These are phyloP conservation scores for Digitonthophagus gazella DNA, from an alignment of 2,888 invertebrate genomes.

Conservation along the genomic window DNA sequence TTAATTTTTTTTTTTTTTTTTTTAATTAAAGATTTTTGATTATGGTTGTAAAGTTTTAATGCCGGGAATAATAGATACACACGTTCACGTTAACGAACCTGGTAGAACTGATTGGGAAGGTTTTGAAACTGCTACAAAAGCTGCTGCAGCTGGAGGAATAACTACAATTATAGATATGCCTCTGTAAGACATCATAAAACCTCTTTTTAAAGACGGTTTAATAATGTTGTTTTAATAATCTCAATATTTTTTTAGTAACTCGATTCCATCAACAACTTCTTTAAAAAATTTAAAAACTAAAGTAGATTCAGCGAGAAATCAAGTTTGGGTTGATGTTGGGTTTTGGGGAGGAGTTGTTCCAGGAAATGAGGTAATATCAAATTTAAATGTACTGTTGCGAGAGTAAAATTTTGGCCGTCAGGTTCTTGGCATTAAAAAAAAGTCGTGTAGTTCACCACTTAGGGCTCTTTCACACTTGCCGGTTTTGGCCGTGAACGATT, in stretches of 20 bases:
- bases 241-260: conserved; percentile 55
- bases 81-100: conserved; percentile 73
- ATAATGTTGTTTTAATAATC: not conserved
- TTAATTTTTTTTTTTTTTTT: too few species aligned
- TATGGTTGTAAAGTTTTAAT: conserved; percentile 58
- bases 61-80: conserved; percentile 70
- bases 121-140: conserved; percentile 66
- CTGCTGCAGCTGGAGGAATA: conserved; percentile 71
- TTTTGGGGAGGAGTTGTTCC: conserved; percentile 80
- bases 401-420: too few species aligned
- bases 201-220: conserved; percentile 1
- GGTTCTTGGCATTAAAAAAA: too few species aligned
- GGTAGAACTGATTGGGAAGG: conserved; percentile 72
- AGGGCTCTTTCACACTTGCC: too few species aligned
- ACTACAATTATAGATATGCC: conserved; percentile 74
- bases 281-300: conserved; percentile 62
- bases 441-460: too few species aligned
- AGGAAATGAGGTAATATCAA: conserved; percentile 60
- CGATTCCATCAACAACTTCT: conserved; percentile 69
- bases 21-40: conserved; percentile 48
- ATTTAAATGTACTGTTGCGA: too few species aligned
- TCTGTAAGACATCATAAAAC: conserved; percentile 54
- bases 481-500: too few species aligned
- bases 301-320: conserved; percentile 57
- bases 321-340: conserved; percentile 66